These are phyloP conservation scores for Catocala sponsa DNA, from an alignment of 2,888 invertebrate species.

Conservation along the genomic window DNA sequence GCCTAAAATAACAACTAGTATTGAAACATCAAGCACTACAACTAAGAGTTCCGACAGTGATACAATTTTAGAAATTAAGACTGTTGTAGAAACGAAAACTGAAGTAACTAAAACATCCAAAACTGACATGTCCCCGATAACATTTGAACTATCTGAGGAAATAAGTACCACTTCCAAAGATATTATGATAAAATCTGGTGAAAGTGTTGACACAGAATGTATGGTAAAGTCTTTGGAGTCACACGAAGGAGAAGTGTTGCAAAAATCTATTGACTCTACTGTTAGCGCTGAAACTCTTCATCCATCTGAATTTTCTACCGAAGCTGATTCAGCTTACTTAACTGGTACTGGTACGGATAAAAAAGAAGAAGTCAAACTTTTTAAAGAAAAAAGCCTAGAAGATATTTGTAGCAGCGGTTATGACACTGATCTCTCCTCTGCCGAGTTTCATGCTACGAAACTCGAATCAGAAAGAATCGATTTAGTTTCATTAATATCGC, in stretches of 20 bases:
- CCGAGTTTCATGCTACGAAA: constrained; percentile 88
- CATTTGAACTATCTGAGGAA: constrained; percentile 79
- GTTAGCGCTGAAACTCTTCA: constrained; percentile 85
- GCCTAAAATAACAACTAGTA: constrained; percentile 53
- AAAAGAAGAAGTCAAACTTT: constrained; percentile 79
- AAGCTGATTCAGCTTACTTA: constrained; percentile 84
- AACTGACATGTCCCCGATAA: constrained; percentile 78
- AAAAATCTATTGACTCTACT: constrained; percentile 86
- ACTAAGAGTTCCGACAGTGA: constrained; percentile 69
- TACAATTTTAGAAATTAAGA: constrained; percentile 64
- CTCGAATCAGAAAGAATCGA: constrained; percentile 84
- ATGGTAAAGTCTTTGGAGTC: constrained; percentile 86
- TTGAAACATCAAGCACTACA: constrained; percentile 57
- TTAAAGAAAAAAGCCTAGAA: constrained; percentile 88
- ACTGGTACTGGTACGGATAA: constrained; percentile 80
- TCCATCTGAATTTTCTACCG: constrained; percentile 84
- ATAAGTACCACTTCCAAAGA: constrained; percentile 80
- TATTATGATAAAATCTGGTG: constrained; percentile 85
- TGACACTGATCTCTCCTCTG: constrained; percentile 90
- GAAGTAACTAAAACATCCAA: constrained; percentile 69
- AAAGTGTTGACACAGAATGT: constrained; percentile 84
- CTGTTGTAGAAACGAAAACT: constrained; percentile 62
- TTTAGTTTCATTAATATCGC: constrained; percentile 83
- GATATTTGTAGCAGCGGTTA: constrained; percentile 91
- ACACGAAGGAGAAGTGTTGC: constrained; percentile 83